Conservation (phyloP, 2,797 vertebrate genomes). For the Sylvia borin region DNA sequence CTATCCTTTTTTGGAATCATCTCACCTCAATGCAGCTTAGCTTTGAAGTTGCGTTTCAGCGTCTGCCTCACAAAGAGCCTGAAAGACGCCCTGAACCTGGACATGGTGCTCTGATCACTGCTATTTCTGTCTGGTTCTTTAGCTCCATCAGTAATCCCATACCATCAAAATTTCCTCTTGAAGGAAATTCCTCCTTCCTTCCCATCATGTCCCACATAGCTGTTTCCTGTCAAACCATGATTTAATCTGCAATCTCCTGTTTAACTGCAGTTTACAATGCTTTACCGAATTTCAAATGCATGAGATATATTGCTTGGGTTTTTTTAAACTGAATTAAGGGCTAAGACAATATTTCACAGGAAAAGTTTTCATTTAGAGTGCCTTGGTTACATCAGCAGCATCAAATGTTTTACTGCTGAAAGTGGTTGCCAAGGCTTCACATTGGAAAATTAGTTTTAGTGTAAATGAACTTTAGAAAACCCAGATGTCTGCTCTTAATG, state of each 20-base stretch:
- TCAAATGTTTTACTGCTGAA: neutral
- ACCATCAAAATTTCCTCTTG: neutral
- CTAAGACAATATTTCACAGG: neutral
- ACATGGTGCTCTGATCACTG: neutral
- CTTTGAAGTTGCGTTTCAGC: neutral
- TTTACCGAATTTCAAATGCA: neutral
- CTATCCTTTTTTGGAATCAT: neutral
- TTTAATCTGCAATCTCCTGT: neutral
- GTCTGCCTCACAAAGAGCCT: neutral
- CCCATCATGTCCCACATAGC: neutral
- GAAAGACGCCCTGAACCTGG: neutral
- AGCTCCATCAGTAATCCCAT: neutral
- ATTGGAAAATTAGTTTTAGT: neutral
- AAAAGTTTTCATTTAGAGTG: neutral
- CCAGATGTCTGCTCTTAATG: neutral
- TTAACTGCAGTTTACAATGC: neutral
- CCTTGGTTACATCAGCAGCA: neutral
- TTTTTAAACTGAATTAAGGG: neutral
- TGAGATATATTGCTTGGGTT: neutral
- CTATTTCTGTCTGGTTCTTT: neutral
- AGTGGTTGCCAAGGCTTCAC: neutral
- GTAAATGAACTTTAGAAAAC: conserved; percentile 23
- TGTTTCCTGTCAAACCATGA: neutral
- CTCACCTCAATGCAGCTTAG: neutral
- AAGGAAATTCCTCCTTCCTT: neutral